Percentiles rank a stretch among this genome's conserved stretches.
phyloP scores from a whole-genome alignment of 2,113 vertebrate species.

The Pardalotus punctatus region DNA sequence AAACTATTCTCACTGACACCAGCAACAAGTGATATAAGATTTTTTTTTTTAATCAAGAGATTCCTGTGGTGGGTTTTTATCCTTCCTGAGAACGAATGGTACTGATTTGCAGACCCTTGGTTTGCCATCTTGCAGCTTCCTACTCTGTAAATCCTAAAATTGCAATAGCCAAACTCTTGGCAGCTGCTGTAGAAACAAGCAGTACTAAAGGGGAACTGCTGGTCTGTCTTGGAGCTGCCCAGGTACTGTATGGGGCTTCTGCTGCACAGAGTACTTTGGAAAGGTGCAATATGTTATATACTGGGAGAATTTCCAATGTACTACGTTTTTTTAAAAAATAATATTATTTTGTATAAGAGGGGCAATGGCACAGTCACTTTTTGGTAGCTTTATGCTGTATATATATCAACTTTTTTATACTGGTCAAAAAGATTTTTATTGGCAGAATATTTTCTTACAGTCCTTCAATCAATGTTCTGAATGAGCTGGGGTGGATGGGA shows the following conservation, averaged over 20 bases:
- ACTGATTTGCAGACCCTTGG: not conserved
- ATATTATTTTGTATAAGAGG: not conserved
- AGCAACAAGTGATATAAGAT: not conserved
- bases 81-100: not conserved
- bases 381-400: not conserved
- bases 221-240: not conserved
- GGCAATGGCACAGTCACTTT: constrained; percentile 3
- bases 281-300: not conserved
- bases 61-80: not conserved
- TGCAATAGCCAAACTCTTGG: not conserved
- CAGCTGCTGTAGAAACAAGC: not conserved
- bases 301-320: not conserved
- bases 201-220: not conserved
- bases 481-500: not conserved
- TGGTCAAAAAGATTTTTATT: not conserved
- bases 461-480: not conserved
- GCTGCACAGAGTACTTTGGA: not conserved
- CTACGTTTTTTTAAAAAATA: not conserved
- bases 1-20: not conserved
- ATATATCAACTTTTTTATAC: not conserved
- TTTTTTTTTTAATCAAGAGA: not conserved
- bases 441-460: not conserved
- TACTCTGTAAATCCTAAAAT: not conserved
- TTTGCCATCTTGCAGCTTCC: not conserved
- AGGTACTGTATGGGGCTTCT: not conserved